Evolutionary conservation across 2,113 vertebrate genomes (phyloP).

Genomic region (Numida meleagris): DNA sequence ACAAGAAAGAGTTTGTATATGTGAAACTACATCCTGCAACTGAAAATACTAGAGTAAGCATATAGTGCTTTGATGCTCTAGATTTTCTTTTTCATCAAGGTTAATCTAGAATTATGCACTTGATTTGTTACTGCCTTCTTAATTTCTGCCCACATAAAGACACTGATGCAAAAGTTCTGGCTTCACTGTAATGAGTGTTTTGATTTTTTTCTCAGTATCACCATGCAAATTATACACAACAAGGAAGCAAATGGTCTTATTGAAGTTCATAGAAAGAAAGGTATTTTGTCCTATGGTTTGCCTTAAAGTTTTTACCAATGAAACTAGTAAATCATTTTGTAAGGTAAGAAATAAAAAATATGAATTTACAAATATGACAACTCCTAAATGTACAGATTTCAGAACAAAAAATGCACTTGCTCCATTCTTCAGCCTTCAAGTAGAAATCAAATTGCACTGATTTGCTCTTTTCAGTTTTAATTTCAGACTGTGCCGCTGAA

Average conservation of each 20-base stretch:
- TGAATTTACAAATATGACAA: neutral
- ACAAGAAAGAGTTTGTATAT: neutral
- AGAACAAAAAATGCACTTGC: neutral
- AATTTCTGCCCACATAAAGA: neutral
- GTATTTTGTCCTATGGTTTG: neutral
- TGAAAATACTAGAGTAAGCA: neutral
- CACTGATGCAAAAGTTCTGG: neutral
- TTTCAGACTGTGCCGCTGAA: neutral
- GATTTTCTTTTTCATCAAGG: neutral
- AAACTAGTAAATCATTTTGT: neutral
- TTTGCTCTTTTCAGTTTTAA: neutral
- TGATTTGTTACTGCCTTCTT: neutral
- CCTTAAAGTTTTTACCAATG: neutral
- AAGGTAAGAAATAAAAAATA: neutral
- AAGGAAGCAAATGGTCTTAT: rapidly evolving
- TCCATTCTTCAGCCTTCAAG: neutral
- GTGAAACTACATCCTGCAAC: neutral
- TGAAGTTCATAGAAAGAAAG: neutral
- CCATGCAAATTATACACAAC: neutral
- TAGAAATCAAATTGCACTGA: neutral
- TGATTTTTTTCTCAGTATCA: neutral
- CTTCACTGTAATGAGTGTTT: neutral
- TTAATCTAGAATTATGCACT: neutral
- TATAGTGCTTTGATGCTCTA: neutral
- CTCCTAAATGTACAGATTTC: neutral